These are phyloP conservation scores for Watsonalla binaria DNA, from an alignment of 2,888 invertebrate species.

Conservation along the genomic window DNA sequence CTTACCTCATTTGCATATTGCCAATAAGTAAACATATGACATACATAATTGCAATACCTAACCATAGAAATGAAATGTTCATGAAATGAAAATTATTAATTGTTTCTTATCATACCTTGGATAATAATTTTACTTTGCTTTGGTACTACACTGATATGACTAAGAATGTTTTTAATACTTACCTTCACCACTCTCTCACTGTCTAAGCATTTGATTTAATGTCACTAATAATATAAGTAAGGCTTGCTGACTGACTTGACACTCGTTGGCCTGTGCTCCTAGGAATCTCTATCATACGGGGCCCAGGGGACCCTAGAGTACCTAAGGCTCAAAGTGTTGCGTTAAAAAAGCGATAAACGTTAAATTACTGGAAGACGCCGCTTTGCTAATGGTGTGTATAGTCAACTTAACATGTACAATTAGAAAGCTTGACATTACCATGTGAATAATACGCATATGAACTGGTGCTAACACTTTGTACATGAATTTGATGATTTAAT, in stretches of 20 bases:
- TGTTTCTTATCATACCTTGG: neutral
- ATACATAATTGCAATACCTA: too few species aligned
- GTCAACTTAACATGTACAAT: slow-evolving; percentile 12
- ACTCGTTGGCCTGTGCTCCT: slow-evolving; percentile 17
- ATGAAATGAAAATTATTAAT: too few species aligned
- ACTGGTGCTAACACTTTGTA: slow-evolving; percentile 7
- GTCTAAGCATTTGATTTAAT: slow-evolving; percentile 5
- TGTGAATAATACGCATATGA: slow-evolving; percentile 13
- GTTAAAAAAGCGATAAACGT: too few species aligned
- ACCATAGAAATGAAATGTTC: neutral
- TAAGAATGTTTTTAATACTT: slow-evolving; percentile 1
- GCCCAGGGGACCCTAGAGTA: too few species aligned
- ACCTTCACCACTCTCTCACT: slow-evolving; percentile 12
- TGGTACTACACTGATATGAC: slow-evolving; percentile 16
- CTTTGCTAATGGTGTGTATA: slow-evolving; percentile 28
- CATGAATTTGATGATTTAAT: neutral
- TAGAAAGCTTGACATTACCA: slow-evolving; percentile 8
- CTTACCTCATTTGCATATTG: too few species aligned
- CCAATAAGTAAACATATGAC: too few species aligned
- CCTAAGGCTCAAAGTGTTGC: too few species aligned
- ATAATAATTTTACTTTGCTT: slow-evolving; percentile 7
- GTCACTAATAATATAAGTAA: slow-evolving; percentile 23
- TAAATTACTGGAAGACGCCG: slow-evolving; percentile 10
- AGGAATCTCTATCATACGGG: slow-evolving; percentile 13
- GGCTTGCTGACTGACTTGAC: slow-evolving; percentile 44